Evolutionary conservation across 2,888 invertebrate genomes (phyloP).

Genomic region (Meloe dianella): DNA sequence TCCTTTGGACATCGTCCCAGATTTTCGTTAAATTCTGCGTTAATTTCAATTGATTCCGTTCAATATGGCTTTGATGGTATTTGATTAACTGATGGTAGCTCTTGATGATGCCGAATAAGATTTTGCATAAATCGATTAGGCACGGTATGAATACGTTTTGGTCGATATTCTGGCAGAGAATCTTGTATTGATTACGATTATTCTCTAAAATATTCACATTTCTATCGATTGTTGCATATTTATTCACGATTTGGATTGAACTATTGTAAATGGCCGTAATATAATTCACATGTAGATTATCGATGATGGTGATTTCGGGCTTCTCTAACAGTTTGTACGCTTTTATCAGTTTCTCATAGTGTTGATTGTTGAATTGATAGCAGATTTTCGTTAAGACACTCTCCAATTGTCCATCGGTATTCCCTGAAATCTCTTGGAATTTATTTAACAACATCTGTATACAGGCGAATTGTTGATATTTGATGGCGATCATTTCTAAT

Average conservation of each 20-base stretch:
- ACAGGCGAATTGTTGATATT: conserved; percentile 88
- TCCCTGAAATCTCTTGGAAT: conserved; percentile 87
- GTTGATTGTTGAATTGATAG: conserved; percentile 76
- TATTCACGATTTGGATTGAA: conserved; percentile 66
- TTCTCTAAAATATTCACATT: not conserved
- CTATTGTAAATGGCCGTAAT: conserved; percentile 89
- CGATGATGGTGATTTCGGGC: conserved; percentile 85
- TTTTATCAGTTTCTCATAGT: conserved; percentile 82
- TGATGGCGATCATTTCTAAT: conserved; percentile 84
- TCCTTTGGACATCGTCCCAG: conserved; percentile 94
- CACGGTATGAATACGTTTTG: conserved; percentile 74
- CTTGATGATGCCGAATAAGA: conserved; percentile 79
- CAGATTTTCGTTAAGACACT: conserved; percentile 79
- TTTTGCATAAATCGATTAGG: conserved; percentile 84
- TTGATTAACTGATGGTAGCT: conserved; percentile 79
- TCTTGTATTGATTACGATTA: conserved; percentile 76
- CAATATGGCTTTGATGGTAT: conserved; percentile 72
- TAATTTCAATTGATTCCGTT: conserved; percentile 81
- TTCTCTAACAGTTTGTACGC: conserved; percentile 91
- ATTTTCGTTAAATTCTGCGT: conserved; percentile 84
- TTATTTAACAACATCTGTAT: conserved; percentile 86
- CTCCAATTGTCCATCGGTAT: conserved; percentile 91
- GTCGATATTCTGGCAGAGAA: conserved; percentile 73
- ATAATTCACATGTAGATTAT: conserved; percentile 94
- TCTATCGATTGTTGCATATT: conserved; percentile 55